These are phyloP conservation scores for Ranitomeya imitator DNA, from an alignment of 2,113 vertebrate species.

Conservation along the genomic window DNA sequence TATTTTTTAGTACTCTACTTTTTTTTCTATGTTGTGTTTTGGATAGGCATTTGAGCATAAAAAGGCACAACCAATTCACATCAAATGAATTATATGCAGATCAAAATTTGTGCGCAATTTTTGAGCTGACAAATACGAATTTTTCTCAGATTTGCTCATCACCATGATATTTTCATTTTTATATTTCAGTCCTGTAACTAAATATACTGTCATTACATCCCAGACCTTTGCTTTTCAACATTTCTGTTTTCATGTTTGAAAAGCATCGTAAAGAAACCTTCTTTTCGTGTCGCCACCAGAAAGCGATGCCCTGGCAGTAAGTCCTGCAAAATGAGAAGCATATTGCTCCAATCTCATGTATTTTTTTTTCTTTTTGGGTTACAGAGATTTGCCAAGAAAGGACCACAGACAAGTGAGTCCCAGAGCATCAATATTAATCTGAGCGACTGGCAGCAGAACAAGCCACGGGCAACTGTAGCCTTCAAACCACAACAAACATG, in stretches of 20 bases:
- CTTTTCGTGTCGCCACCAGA: neutral
- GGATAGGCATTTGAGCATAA: too few species aligned
- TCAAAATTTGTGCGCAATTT: too few species aligned
- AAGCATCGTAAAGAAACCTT: neutral
- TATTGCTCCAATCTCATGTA: conserved; percentile 1
- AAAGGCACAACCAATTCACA: too few species aligned
- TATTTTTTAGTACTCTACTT: too few species aligned
- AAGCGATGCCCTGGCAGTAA: neutral
- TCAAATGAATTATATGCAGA: too few species aligned
- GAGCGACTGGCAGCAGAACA: conserved; percentile 16
- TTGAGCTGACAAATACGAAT: neutral
- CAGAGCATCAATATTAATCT: conserved; percentile 6
- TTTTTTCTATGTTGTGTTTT: too few species aligned
- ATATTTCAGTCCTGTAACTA: neutral
- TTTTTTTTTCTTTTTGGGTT: conserved; percentile 27
- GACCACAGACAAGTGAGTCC: conserved; percentile 10
- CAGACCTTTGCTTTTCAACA: neutral
- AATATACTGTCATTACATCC: neutral
- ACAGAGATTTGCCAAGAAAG: conserved; percentile 15
- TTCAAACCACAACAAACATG: conserved; percentile 13
- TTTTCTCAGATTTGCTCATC: neutral
- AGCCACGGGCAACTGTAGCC: conserved; percentile 25
- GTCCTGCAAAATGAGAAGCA: conserved; percentile 19
- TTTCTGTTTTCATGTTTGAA: neutral
- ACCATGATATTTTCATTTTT: neutral